Percentiles rank a stretch among this genome's conserved stretches.
Conservation (phyloP, 1,140 invertebrate genomes). For the Nomia melanderi region DNA sequence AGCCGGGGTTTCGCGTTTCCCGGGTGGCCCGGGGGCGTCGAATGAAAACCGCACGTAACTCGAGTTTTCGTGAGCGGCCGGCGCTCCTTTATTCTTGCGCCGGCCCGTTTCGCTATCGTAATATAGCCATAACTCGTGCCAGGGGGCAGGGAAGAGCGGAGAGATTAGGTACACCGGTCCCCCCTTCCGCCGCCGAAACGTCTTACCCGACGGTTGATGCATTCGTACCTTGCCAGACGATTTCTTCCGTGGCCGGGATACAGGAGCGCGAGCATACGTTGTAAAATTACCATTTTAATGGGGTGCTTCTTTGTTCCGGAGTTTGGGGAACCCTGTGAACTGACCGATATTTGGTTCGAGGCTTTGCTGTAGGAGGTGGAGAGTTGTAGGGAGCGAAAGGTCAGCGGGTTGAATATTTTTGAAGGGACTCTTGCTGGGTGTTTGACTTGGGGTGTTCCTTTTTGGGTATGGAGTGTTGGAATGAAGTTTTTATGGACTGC, state of each 20-base stretch:
- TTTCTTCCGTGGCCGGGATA: slow-evolving; percentile 34
- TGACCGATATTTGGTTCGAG: not conserved
- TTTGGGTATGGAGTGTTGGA: too few species aligned
- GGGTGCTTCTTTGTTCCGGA: not conserved
- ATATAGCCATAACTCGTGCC: slow-evolving; percentile 63
- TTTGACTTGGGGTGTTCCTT: too few species aligned
- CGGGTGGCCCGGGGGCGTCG: slow-evolving; percentile 9
- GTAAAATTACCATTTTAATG: slow-evolving; percentile 57
- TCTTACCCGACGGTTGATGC: slow-evolving; percentile 4
- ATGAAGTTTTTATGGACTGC: too few species aligned
- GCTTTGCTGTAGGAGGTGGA: not conserved
- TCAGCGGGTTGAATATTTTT: too few species aligned
- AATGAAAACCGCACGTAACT: slow-evolving; percentile 33
- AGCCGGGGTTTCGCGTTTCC: slow-evolving; percentile 43
- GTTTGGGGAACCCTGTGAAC: not conserved
- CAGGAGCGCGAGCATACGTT: slow-evolving; percentile 25
- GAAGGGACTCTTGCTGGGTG: too few species aligned
- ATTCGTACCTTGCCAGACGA: slow-evolving; percentile 39
- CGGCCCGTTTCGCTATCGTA: slow-evolving; percentile 45
- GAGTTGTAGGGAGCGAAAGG: not conserved
- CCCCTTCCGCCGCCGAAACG: slow-evolving; percentile 1
- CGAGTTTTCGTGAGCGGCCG: slow-evolving; percentile 36
- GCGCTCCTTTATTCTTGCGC: slow-evolving; percentile 33
- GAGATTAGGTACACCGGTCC: slow-evolving; percentile 39
- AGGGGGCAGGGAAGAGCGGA: slow-evolving; percentile 42